These are phyloP conservation scores for Clangula hyemalis DNA, from an alignment of 2,797 vertebrate species.

Conservation along the genomic window DNA sequence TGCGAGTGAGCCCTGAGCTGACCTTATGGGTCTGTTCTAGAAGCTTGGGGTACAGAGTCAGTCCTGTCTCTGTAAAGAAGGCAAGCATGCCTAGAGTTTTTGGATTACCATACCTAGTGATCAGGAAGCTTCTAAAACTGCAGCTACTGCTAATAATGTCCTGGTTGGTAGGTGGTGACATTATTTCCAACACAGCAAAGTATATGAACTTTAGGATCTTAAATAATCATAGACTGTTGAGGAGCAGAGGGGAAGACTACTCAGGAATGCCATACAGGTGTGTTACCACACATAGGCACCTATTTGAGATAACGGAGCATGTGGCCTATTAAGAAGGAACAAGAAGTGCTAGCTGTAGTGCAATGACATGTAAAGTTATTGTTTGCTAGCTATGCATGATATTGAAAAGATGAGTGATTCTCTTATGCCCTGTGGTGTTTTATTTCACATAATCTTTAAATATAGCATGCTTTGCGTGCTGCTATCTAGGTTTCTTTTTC, in stretches of 20 bases:
- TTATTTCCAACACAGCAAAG: background rate
- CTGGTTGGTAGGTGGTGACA: background rate
- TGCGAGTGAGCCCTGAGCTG: background rate
- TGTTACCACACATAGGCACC: fast-evolving
- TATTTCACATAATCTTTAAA: background rate
- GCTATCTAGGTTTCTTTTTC: background rate
- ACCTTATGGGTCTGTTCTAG: background rate
- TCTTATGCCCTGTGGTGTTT: background rate
- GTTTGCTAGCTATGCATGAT: fast-evolving
- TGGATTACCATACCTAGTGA: fast-evolving
- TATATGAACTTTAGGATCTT: background rate
- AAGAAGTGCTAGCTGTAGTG: background rate
- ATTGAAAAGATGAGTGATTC: background rate
- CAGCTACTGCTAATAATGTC: background rate
- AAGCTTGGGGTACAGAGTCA: background rate
- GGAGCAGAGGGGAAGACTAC: background rate
- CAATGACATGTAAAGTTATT: background rate
- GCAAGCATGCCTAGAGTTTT: fast-evolving
- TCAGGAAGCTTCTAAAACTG: background rate
- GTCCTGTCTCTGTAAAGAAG: background rate
- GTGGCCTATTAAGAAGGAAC: background rate
- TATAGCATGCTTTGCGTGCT: background rate
- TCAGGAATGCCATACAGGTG: background rate
- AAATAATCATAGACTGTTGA: background rate
- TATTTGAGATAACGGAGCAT: background rate